Percentiles rank a stretch among this genome's conserved stretches.
phyloP scores from a whole-genome alignment of 2,113 vertebrate genomes.

The Phaethornis superciliosus region DNA sequence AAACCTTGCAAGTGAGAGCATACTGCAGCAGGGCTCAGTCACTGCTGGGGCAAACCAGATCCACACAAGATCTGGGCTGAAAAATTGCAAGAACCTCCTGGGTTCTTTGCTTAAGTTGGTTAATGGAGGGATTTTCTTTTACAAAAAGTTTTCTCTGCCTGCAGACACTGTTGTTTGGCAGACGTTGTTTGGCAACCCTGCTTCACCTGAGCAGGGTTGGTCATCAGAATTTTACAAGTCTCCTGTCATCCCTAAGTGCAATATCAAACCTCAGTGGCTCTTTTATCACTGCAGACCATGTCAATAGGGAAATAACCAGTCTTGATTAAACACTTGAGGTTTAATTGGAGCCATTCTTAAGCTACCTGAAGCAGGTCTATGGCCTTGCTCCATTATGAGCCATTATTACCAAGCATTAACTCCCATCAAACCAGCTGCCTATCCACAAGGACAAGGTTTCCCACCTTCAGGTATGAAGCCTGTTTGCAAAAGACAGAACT shows the following conservation, averaged over 20 bases:
- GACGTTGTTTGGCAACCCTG: too few relatives aligned
- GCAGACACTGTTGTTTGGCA: fast-evolving
- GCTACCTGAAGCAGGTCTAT: background rate
- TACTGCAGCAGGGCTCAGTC: background rate
- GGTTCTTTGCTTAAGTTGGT: background rate
- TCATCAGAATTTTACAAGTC: background rate
- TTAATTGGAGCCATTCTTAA: background rate
- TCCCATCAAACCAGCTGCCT: background rate
- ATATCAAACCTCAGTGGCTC: background rate
- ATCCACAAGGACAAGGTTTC: background rate
- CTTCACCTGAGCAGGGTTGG: background rate
- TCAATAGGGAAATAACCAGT: background rate
- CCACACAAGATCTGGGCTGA: background rate
- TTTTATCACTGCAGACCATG: background rate
- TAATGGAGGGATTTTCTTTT: background rate
- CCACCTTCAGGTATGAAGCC: background rate
- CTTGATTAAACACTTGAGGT: background rate
- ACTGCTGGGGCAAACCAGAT: too few relatives aligned
- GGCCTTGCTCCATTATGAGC: background rate
- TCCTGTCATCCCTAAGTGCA: background rate
- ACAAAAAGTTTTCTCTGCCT: background rate
- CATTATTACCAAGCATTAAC: background rate
- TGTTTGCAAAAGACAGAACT: background rate
- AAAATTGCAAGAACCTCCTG: background rate
- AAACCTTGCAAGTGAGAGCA: background rate